phyloP scores from a whole-genome alignment of 2,888 invertebrate genomes.

The Epirrita christyi region DNA sequence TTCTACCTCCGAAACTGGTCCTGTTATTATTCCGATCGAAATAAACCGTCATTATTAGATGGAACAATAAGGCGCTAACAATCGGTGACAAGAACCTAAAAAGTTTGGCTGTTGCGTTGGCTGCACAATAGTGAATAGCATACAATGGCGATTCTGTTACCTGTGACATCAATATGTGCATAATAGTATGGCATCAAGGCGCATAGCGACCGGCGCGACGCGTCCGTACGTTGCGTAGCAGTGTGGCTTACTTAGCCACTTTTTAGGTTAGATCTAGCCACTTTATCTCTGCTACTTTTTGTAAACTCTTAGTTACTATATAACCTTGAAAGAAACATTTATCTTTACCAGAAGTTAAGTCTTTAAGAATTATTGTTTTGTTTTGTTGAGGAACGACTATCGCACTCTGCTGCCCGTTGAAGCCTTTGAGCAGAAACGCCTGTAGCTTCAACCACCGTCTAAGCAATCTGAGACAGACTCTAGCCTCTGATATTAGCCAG shows the following conservation, averaged over 20 bases:
- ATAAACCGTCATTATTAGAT: constrained; percentile 62
- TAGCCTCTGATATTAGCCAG: no score
- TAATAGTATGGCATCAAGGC: constrained; percentile 71
- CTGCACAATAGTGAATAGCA: constrained; percentile 78
- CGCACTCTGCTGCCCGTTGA: no score
- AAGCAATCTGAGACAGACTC: no score
- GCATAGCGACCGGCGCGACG: no score
- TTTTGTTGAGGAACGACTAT: no score
- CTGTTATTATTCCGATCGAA: constrained; percentile 65
- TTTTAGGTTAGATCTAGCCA: constrained; percentile 5
- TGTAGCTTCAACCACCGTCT: no score
- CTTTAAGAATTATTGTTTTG: no score
- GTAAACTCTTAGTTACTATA: no score
- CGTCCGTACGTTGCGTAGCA: constrained; percentile 19
- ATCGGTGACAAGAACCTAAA: constrained; percentile 73
- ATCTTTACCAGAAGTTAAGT: no score
- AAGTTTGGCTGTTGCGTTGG: constrained; percentile 70
- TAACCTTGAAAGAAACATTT: no score
- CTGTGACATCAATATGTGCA: constrained; percentile 80
- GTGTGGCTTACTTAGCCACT: constrained; percentile 13
- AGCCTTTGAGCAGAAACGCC: no score
- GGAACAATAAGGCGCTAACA: constrained; percentile 77
- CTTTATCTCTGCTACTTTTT: neutral
- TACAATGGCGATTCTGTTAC: constrained; percentile 80
- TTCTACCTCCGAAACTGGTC: neutral